These are phyloP conservation scores for Azemiops feae DNA, from an alignment of 2,113 vertebrate species.

Conservation along the genomic window DNA sequence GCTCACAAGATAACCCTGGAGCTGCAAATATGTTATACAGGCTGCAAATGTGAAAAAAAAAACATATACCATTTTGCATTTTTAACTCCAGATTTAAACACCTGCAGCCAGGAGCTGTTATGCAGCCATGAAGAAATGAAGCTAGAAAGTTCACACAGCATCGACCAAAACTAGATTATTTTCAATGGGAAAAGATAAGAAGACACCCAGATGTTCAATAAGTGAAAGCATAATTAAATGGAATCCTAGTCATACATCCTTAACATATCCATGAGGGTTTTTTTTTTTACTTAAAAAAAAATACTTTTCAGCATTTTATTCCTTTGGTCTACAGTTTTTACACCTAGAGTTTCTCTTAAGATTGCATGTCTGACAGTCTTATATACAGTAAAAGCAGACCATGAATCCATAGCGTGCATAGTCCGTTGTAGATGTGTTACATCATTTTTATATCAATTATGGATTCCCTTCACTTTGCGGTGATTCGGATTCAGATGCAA, in stretches of 20 bases:
- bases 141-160: slow-evolving; percentile 17
- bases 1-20: slow-evolving; percentile 34
- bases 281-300: background rate
- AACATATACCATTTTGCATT: slow-evolving; percentile 38
- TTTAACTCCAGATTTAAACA: slow-evolving; percentile 38
- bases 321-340: background rate
- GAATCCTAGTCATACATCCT: slow-evolving; percentile 13
- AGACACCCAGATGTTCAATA: background rate
- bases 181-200: slow-evolving; percentile 25
- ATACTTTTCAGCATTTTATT: background rate
- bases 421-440: background rate
- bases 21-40: slow-evolving; percentile 30
- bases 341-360: too few relatives aligned
- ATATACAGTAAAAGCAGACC: background rate
- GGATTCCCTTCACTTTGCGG: background rate
- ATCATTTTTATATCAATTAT: background rate
- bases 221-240: slow-evolving; percentile 29
- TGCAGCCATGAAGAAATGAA: slow-evolving; percentile 42
- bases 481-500: too few relatives aligned
- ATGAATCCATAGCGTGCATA: background rate
- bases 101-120: slow-evolving; percentile 30
- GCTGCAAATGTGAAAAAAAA: slow-evolving; percentile 47
- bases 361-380: background rate
- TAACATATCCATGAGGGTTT: background rate
- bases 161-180: slow-evolving; percentile 6